Conservation (phyloP, 2,797 vertebrate species). For the Falco columbarius region DNA sequence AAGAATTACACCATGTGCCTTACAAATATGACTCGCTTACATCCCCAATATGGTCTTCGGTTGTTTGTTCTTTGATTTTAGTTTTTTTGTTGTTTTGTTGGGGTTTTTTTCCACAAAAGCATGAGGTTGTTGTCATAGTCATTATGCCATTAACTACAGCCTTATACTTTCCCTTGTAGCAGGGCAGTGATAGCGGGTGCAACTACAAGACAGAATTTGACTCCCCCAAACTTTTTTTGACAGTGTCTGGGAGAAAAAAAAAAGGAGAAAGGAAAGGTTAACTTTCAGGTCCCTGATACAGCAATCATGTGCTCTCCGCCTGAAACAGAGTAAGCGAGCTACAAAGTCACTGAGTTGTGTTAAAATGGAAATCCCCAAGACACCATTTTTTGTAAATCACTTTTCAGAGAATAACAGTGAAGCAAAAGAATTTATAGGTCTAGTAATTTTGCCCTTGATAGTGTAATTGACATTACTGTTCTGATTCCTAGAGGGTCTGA, state of each 20-base stretch:
- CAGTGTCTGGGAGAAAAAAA: not conserved
- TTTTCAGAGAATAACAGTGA: not conserved
- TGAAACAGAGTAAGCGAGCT: not conserved
- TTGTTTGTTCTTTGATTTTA: not conserved
- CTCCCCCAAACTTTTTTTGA: not conserved
- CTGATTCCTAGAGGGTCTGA: not conserved
- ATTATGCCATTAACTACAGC: not conserved
- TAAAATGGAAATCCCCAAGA: not conserved
- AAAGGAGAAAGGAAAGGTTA: not conserved
- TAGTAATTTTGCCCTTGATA: constrained; percentile 2
- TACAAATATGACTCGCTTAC: not conserved
- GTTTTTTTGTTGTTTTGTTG: not conserved
- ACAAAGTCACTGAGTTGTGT: not conserved
- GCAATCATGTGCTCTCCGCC: not conserved
- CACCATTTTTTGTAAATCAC: not conserved
- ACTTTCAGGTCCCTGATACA: not conserved
- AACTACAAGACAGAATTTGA: not conserved
- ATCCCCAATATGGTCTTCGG: not conserved
- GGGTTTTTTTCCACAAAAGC: not conserved
- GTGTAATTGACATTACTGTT: not conserved
- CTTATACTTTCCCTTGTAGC: not conserved
- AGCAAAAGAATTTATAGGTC: not conserved
- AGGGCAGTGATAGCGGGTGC: not conserved
- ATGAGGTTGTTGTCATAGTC: not conserved
- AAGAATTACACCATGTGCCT: not conserved